Evolutionary conservation across 2,888 invertebrate genomes (phyloP), one percentile per base, ranked within the genome.

Genomic region (Rhagophthalmus giganteus): DNA sequence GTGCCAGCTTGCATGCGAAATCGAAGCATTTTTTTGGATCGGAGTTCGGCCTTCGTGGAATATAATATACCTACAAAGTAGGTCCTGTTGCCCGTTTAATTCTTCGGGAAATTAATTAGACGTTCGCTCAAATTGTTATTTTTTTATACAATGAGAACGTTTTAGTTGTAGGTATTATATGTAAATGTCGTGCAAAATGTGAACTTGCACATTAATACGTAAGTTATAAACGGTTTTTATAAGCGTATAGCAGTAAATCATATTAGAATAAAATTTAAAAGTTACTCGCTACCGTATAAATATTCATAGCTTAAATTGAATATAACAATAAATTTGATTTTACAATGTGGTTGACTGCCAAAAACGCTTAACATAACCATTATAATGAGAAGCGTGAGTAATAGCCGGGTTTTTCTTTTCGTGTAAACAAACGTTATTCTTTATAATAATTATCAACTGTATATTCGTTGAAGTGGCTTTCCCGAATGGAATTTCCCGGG

Each of bases 1-100:
- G 62, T 59, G 54, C 50, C 58, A n/a, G 57, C 63, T 63, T 61
- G 61, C 62, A 64, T 66, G 68, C 68, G 65, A 68, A 68, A 47
- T 66, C 63, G 62, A 61, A 64, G 62, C 61, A 60, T n/a, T n/a
- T 61, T 66, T 65, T 66, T 66, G 65, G 63, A 2, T 30, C 7
- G 30, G 59, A 62, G 51, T 54, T 55, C 55, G 57, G 57, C 13
- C 56, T 62, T 60, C 59, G 40, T 42, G 47, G 54, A 54, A 57
- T 12, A 14, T 33, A 14, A 13, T 15, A 30, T 28, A 32, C 24
- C 30, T 15, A 40, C 40, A 15, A 16, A 37, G 25, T 4, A 5
- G 11, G 9, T 9, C 24, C 24, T 34, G 20, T 20, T 34, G 33
- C 34, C 1, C 7, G n/a, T 7, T 32, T 34, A 10, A 20, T 11